These are phyloP conservation scores for Alaudala cheleensis DNA, from an alignment of 2,113 vertebrate species.

Conservation along the genomic window DNA sequence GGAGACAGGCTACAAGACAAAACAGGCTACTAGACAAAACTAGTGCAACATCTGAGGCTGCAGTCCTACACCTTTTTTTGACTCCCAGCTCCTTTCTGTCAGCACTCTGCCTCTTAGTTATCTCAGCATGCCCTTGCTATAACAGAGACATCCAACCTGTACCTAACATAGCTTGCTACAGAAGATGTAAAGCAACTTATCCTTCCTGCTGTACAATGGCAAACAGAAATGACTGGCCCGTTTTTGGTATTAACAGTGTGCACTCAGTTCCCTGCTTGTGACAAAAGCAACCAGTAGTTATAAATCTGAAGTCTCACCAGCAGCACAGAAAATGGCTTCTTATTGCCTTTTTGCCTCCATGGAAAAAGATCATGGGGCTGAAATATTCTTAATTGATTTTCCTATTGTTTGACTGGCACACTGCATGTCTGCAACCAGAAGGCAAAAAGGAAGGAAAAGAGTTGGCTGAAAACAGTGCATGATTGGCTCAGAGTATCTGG, in stretches of 20 bases:
- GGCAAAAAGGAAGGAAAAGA: not conserved
- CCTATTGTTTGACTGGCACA: not conserved
- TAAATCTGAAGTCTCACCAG: not conserved
- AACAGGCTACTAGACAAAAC: not conserved
- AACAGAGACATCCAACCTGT: not conserved
- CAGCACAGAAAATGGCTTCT: not conserved
- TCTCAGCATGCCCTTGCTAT: accelerated
- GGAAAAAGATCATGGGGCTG: not conserved
- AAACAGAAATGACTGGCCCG: not conserved
- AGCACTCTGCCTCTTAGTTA: not conserved
- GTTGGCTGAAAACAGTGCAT: not conserved
- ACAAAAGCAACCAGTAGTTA: not conserved
- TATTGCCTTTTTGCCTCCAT: not conserved
- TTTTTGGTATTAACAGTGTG: not conserved
- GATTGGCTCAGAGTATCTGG: not conserved
- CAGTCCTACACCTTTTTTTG: not conserved
- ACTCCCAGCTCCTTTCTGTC: not conserved
- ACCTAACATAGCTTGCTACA: not conserved
- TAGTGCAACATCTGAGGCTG: not conserved
- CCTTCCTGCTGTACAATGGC: not conserved
- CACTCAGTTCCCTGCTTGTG: not conserved
- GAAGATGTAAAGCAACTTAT: not conserved
- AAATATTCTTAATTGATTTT: not conserved
- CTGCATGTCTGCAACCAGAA: not conserved
- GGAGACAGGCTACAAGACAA: not conserved